Base-by-base conservation (phyloP, 2,888 invertebrate genomes). In the Raillietiella orientalis region DNA sequence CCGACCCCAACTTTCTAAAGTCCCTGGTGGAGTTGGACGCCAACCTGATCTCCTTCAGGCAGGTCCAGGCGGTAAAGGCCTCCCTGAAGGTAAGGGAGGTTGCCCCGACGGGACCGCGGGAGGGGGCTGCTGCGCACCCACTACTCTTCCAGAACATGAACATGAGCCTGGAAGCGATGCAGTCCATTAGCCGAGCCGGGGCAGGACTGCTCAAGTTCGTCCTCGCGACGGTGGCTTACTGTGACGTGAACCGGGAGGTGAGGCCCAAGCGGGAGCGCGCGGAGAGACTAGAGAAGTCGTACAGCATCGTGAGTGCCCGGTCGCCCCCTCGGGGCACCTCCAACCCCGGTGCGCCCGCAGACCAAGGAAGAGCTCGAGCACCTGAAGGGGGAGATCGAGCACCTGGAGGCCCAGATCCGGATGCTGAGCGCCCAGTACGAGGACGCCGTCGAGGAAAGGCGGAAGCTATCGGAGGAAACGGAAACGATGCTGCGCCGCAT, bases 201-300 rank as follows among this genome's bases (percentile, higher is more conserved):
- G 66, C 59, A 30, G 77, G 77, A 5, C 52, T 84, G 5, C 53
- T 75, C 6, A 71, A 65, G 43, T 77, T 77, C 43, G 70, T 82
- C 0, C 58, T 58, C 16, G 82, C 82, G 6, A 77, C 82, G 0
- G 51, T 82, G 28, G 70, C 64, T n/a, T 84, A 79, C 45, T 82
- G 74, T 39, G 63, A 66, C 2, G 74, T 82, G 0, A 75, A 60
- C 39, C 62, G 62, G 38, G 77, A 82, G 41, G 72, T 59, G 33
- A 45, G 44, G 34, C 49, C 47, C 2, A 50, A 50, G 35, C 35
- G 70, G 35, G 77, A 82, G 13, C 62, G 62, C 40, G 71, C 79
- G 2, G 65, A 65, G 33, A 58, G 57, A 23, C 48, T 82, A 5
- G 70, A 75, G 38, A 55, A 53, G 24, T 72, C 72, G 32, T 67